These are phyloP conservation scores for Phaetusa simplex DNA, from an alignment of 2,113 vertebrate genomes.

Conservation along the genomic window DNA sequence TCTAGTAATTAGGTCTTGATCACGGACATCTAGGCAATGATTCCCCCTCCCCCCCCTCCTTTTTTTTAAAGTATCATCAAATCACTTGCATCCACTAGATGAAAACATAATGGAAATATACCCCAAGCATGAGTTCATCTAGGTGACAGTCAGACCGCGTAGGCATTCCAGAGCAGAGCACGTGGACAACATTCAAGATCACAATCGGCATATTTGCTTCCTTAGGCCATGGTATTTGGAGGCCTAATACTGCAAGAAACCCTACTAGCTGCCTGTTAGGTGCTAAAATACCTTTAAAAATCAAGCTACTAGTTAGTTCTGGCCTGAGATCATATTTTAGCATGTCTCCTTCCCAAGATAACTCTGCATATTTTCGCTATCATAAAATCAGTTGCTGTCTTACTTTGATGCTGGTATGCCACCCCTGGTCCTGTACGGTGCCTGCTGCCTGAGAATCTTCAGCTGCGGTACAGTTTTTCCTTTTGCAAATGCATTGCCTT, in stretches of 20 bases:
- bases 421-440: accelerated
- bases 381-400: background rate
- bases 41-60: accelerated
- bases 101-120: background rate
- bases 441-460: accelerated
- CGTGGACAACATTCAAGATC: background rate
- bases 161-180: background rate
- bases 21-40: background rate
- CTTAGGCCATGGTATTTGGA: background rate
- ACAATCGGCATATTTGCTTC: background rate
- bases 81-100: background rate
- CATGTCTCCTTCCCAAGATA: background rate
- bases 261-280: background rate
- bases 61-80: background rate
- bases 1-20: background rate
- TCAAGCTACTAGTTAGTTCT: background rate
- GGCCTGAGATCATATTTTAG: background rate
- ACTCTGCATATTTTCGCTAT: background rate
- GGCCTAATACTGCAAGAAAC: background rate
- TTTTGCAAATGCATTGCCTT: background rate
- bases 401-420: accelerated
- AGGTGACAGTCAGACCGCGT: background rate
- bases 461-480: background rate
- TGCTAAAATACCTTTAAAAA: background rate
- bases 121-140: background rate